Evolutionary conservation across 1,140 invertebrate species (phyloP), one percentile per base, ranked within the genome.

Genomic region (Ruditapes philippinarum): DNA sequence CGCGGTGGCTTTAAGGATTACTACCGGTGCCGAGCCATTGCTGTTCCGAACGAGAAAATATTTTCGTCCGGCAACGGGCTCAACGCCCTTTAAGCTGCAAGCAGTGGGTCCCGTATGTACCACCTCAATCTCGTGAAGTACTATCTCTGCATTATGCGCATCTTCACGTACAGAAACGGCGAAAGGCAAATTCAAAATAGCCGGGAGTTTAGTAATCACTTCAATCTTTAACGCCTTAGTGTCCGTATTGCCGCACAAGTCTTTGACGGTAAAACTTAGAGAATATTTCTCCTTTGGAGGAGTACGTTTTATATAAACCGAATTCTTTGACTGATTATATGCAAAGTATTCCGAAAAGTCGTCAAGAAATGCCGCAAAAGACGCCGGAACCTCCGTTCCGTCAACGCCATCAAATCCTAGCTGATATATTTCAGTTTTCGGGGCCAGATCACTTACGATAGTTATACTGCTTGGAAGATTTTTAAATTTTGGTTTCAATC

Each of bases 1-100:
- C 14, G 73, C 73, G 40, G 73, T 79, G 33, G 85, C 85, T 38
- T 87, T 87, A 36, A 87, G 42, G 49, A 79, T n/a, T 65, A 87
- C 51, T 12, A 17, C 22, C 14, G 51, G 42, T 79, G 33, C 33
- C 4, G 25, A 38, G n/a, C 38, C 45, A 49, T 78, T 79, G 0
- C 17, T 33, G 28, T 76, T 62, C n/a, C 84, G 40, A 14, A 79
- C 73, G 25, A 78, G 57, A 68, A 87, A 87, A 33, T 45, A 65
- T 28, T 28, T 70, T 22, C 40, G 36, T 31, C 54, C 74, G 12
- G 38, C 25, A 1, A 28, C n/a, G 22, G 85, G 85, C 31, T 65
- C 74, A 31, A 87, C 42, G 22, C 33, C 22, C 38, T 42, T 87
- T 1, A 87, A 31, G 19, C 36, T 68, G 45, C 85, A 87, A 33